Evolutionary conservation across 2,113 vertebrate species (phyloP).

Genomic region (Hemichromis elongatus): DNA sequence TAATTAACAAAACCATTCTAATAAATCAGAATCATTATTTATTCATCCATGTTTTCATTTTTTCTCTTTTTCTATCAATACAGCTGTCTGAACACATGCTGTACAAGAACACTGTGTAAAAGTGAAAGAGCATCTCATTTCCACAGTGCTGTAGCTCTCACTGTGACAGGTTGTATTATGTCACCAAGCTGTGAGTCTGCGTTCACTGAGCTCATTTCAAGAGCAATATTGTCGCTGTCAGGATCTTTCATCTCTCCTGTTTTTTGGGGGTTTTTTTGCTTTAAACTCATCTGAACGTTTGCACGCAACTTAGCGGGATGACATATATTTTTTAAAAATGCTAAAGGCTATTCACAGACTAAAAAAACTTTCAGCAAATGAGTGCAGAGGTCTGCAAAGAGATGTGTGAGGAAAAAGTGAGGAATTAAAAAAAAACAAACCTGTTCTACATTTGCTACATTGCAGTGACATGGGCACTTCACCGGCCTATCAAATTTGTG

Average conservation of each 20-base stretch:
- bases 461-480: too few species aligned
- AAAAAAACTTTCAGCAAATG: neutral
- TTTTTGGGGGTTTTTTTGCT: neutral
- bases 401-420: neutral
- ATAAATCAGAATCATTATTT: neutral
- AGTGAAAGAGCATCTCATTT: neutral
- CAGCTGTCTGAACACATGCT: neutral
- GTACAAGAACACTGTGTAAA: neutral
- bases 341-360: neutral
- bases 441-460: neutral
- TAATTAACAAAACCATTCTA: conserved; percentile 1
- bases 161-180: neutral
- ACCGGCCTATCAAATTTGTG: neutral
- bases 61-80: neutral
- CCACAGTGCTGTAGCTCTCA: neutral
- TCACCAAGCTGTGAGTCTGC: neutral
- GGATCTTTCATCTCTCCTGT: neutral
- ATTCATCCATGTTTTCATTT: neutral
- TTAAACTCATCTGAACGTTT: neutral
- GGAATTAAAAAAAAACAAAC: neutral
- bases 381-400: neutral
- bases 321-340: neutral
- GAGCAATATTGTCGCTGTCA: neutral
- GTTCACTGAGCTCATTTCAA: neutral
- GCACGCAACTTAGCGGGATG: neutral